Evolutionary conservation across 2,113 vertebrate genomes (phyloP).

Genomic region (Amblyornis subalaris): DNA sequence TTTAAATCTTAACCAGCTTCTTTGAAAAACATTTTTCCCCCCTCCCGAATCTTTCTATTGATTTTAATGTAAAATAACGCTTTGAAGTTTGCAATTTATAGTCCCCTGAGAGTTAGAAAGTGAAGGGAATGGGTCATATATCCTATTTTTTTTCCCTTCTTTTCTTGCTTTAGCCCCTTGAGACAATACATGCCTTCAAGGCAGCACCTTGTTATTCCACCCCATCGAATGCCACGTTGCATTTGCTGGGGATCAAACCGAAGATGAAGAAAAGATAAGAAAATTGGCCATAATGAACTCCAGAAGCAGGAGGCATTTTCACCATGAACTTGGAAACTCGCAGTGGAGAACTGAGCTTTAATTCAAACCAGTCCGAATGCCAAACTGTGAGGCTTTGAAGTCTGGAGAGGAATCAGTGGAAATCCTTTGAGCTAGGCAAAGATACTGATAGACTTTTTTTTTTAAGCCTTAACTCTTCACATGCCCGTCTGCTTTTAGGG

Average conservation of each 20-base stretch:
- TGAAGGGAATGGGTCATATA: slow-evolving; percentile 67
- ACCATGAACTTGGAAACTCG: slow-evolving; percentile 81
- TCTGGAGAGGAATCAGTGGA: slow-evolving; percentile 72
- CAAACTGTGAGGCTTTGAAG: slow-evolving; percentile 90
- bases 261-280: slow-evolving; percentile 90
- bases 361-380: slow-evolving; percentile 86
- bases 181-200: slow-evolving; percentile 72
- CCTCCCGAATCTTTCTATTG: slow-evolving; percentile 39
- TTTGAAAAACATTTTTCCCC: slow-evolving; percentile 16
- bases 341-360: slow-evolving; percentile 82
- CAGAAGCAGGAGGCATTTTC: slow-evolving; percentile 84
- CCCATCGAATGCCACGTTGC: slow-evolving; percentile 81
- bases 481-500: not conserved
- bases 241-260: slow-evolving; percentile 85
- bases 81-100: slow-evolving; percentile 76
- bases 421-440: slow-evolving; percentile 70
- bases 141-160: not conserved
- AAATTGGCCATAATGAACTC: slow-evolving; percentile 91
- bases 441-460: not conserved
- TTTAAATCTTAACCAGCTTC: slow-evolving; percentile 32
- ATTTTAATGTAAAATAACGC: slow-evolving; percentile 67
- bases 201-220: slow-evolving; percentile 79
- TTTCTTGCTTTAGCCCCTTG: slow-evolving; percentile 24
- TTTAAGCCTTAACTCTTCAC: slow-evolving; percentile 10
- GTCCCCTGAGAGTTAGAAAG: slow-evolving; percentile 48